phyloP scores from a whole-genome alignment of 1,140 invertebrate genomes.

The Hyles euphorbiae region DNA sequence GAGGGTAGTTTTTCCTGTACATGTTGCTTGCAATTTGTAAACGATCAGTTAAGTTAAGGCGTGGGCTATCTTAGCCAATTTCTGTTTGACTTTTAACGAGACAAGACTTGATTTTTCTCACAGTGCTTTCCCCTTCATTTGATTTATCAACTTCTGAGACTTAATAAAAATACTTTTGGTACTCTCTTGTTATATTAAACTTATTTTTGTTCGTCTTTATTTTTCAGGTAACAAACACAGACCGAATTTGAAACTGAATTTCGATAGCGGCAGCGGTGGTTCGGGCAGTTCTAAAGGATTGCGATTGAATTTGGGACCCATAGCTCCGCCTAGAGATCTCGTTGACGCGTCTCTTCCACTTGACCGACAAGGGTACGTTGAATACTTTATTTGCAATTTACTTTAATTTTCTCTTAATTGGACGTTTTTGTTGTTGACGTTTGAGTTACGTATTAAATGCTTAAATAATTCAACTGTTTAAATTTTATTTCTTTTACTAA shows the following conservation, averaged over 20 bases:
- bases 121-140: slow-evolving; percentile 11
- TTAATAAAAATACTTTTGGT: neutral
- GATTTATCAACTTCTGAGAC: slow-evolving; percentile 5
- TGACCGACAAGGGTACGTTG: slow-evolving; percentile 88
- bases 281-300: slow-evolving; percentile 72
- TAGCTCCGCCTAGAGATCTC: slow-evolving; percentile 79
- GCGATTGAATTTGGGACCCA: slow-evolving; percentile 78
- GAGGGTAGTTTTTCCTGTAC: slow-evolving; percentile 56
- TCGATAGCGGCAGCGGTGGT: slow-evolving; percentile 74
- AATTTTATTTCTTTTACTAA: neutral
- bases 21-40: slow-evolving; percentile 62
- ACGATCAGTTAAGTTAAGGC: slow-evolving; percentile 51
- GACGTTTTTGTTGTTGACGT: no score
- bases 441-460: no score
- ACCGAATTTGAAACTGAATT: slow-evolving; percentile 84
- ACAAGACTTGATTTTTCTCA: slow-evolving; percentile 28
- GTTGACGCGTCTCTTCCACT: slow-evolving; percentile 88
- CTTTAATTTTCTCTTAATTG: neutral
- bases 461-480: no score
- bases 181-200: slow-evolving; percentile 5
- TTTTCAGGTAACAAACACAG: slow-evolving; percentile 74
- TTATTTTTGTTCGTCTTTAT: slow-evolving; percentile 25
- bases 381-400: neutral
- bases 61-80: slow-evolving; percentile 31
- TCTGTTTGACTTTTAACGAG: slow-evolving; percentile 45